These are phyloP conservation scores for Myotis findleyi DNA, from an alignment of 2,797 vertebrate genomes.

Conservation along the genomic window DNA sequence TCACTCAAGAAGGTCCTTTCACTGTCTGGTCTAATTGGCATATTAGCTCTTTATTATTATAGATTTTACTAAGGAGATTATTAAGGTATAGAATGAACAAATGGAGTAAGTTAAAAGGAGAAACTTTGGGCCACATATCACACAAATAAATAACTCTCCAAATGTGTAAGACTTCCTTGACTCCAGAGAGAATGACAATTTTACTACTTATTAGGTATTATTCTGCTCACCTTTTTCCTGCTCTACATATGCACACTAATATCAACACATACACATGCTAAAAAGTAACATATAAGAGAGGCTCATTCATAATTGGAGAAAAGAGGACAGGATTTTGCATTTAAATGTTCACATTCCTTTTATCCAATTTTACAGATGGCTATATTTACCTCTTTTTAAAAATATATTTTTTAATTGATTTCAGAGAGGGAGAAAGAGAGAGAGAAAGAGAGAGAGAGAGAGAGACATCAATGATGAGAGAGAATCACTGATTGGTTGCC, in stretches of 20 bases:
- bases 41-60: too few species aligned
- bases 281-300: neutral
- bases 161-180: neutral
- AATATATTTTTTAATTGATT: too few species aligned
- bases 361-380: neutral
- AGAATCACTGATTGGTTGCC: too few species aligned
- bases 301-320: neutral
- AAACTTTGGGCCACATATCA: neutral
- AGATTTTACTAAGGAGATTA: neutral
- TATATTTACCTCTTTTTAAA: neutral
- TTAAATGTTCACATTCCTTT: neutral
- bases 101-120: neutral
- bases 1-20: too few species aligned
- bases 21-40: too few species aligned
- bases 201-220: neutral
- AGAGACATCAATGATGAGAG: too few species aligned
- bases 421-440: too few species aligned
- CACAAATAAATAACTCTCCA: neutral
- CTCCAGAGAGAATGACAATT: neutral
- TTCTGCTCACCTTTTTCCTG: neutral
- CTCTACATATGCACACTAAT: neutral
- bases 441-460: too few species aligned
- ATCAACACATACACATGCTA: neutral
- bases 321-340: neutral
- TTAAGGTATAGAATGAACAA: neutral